Evolutionary conservation across 2,113 vertebrate species (phyloP), one percentile per base, ranked within the genome.

Genomic region (Cheirogaleus medius): DNA sequence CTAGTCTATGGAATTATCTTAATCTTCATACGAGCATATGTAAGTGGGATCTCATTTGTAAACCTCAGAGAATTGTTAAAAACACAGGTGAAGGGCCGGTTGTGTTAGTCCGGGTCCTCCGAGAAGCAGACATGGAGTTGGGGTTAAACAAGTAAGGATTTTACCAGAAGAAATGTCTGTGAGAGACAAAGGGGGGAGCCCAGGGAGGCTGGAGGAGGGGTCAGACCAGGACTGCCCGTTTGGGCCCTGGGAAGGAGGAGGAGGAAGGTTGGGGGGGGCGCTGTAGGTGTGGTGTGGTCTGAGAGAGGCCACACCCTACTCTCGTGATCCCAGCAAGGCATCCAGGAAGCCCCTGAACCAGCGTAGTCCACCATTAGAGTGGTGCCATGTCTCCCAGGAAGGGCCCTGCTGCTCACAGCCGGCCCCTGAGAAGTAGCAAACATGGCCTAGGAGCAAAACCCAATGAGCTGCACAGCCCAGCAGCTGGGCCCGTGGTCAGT

Each of bases 1-100:
- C 0, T 99, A 0, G 95, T 98, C 25, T 99, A 98, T 64, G 99
- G 98, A 21, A 80, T 99, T 95, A 96, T 99, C 15, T 98, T 98
- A 97, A 97, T 98, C 77, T 98, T 99, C 90, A n/a, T 99, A 44
- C 94, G 13, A 15, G 64, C 95, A 9, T 85, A 94, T 29, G 97
- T 97, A 97, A 98, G 98, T 98, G 95, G 23, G 9, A 37, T 80
- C n/a, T 49, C 25, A 5, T 37, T 44, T 42, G 83, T 54, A 73
- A 20, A 39, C 9, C 82, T 94, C 66, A 9, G 58, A 42, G 60
- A 64, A 74, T 3, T 39, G 73, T 42, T 47, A 21, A 96, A 71
- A 34, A 64, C 32, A 3, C 4, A 34, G 18, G 25, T 39, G 56
- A 58, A 9, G 37, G 34, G 42, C 49, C 69, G 77, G 3, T 21